These are phyloP conservation scores for Xylota segnis DNA, from an alignment of 2,888 invertebrate species.

Conservation along the genomic window DNA sequence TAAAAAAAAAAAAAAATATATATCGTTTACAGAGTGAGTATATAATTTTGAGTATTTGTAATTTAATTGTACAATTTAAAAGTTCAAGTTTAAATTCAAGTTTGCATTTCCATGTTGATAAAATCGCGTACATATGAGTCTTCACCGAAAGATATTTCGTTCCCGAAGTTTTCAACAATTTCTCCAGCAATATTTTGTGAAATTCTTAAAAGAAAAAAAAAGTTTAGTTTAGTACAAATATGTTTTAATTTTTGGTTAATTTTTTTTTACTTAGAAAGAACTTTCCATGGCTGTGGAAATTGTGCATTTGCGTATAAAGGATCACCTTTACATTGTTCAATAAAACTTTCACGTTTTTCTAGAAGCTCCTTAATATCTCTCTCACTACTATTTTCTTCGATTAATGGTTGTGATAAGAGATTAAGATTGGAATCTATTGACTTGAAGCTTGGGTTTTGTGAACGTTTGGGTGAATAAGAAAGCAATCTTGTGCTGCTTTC, in stretches of 20 bases:
- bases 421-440: not conserved
- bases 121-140: constrained; percentile 79
- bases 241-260: not conserved
- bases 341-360: constrained; percentile 51
- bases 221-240: not conserved
- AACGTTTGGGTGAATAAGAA: not conserved
- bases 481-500: not conserved
- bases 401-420: not conserved
- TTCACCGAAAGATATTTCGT: constrained; percentile 78
- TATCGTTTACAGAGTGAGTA: constrained; percentile 49
- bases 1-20: constrained; percentile 11
- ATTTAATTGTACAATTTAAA: not conserved
- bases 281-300: constrained; percentile 77
- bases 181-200: constrained; percentile 77
- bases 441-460: not conserved
- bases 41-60: not conserved
- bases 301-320: constrained; percentile 75
- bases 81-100: not conserved
- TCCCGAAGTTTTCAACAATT: constrained; percentile 75
- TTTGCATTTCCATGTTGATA: constrained; percentile 77
- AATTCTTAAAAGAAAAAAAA: constrained; percentile 76
- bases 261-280: constrained; percentile 68
- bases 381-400: not conserved
- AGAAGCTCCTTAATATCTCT: constrained; percentile 31
- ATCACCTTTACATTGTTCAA: constrained; percentile 63